Evolutionary conservation across 2,113 vertebrate genomes (phyloP).

Genomic region (Saguinus imperator): DNA sequence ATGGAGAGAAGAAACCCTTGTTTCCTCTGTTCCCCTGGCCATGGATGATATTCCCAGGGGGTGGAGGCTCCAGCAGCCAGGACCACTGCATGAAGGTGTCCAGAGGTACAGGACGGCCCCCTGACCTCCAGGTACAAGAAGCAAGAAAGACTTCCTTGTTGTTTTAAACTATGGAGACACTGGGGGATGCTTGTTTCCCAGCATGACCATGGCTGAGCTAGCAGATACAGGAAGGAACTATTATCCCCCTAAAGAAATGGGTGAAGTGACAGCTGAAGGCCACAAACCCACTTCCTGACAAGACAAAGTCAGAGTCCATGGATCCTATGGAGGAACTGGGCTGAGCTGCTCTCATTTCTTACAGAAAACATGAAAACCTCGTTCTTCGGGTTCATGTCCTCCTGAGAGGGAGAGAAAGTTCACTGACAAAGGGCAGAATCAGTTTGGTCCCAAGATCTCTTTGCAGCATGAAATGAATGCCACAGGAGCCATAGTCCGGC

Average conservation of each 20-base stretch:
- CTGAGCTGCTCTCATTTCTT: not conserved
- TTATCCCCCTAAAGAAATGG: not conserved
- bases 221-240: not conserved
- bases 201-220: not conserved
- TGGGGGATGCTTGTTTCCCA: not conserved
- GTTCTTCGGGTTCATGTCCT: rapidly evolving
- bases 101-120: rapidly evolving
- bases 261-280: not conserved
- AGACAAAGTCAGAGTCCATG: not conserved
- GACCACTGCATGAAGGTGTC: rapidly evolving
- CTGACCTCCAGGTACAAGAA: not conserved
- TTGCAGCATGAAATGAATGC: not conserved
- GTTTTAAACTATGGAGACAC: rapidly evolving
- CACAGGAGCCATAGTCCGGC: rapidly evolving
- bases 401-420: not conserved
- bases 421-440: not conserved
- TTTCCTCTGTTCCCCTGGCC: rapidly evolving
- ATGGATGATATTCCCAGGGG: rapidly evolving
- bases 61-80: rapidly evolving
- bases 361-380: not conserved
- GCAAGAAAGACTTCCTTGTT: not conserved
- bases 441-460: rapidly evolving
- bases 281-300: not conserved
- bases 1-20: rapidly evolving
- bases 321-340: not conserved